Base-by-base conservation (phyloP, 2,888 invertebrate species). In the Caenorhabditis sp. region DNA sequence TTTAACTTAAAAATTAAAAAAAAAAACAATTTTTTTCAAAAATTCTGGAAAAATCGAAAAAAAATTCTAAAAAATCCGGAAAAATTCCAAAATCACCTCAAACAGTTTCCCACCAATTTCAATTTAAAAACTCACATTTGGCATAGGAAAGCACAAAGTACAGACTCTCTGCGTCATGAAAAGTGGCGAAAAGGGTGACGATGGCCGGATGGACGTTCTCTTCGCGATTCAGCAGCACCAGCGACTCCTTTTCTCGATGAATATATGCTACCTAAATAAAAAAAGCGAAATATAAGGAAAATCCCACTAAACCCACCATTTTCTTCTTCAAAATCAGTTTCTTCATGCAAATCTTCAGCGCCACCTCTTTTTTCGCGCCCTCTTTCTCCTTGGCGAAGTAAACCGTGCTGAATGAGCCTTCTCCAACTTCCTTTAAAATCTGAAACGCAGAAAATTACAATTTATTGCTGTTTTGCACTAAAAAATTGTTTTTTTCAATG, bases 341-440 rank as follows among this genome's bases (percentile, higher is more conserved):
- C 93, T 99, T 99, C 91, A 97, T 96, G 93, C 97, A 95, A n/a
- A 98, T 97, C 95, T 99, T 99, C 92, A 98, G 96, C 96, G 94
- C 69, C 94, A 94, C 82, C 8, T 81, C 74, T 11, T 69, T 55
- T 0, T 56, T 51, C 13, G 44, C 13, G 4, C 58, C 81, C 0
- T 55, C 50, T 70, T 82, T 84, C 26, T 85, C 85, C n/a, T 40
- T 47, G 0, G 77, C 86, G 9, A 37, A 53, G 51, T 87, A 87
- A 8, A 87, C 87, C 1, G 77, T 80, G 44, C 85, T 84, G 70
- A 85, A 86, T 8, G 86, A 83, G 26, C 86, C 86, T 50, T 88
- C 88, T 11, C 86, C 85, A 9, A 86, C 69, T 72, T 85, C 85
- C 76, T 82, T 80, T 15, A 56, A 13, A 2, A 84, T 72, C 85